Base-by-base conservation (phyloP, 2,113 vertebrate genomes). In the Neoarius graeffei region DNA sequence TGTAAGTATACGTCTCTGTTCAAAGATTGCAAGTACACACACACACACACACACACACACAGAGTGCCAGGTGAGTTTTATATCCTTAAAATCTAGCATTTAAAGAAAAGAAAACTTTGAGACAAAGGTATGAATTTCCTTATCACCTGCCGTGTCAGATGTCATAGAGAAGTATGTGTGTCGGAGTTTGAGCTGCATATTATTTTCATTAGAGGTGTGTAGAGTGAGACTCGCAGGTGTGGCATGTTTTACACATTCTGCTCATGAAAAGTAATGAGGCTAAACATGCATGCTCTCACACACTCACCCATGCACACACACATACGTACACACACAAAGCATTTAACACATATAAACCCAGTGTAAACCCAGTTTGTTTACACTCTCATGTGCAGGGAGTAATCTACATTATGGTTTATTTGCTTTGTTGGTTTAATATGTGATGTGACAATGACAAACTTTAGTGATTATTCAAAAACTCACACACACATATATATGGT, bases 121-220 rank as follows among this genome's bases (percentile, higher is more conserved):
- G 62, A 83, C 59, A 42, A 76, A 79, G 60, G 20, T 23, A 57
- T 71, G 76, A 87, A 64, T 86, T 85, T 89, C 59, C 69, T 77
- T 20, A 15, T 76, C 81, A 79, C 86, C 81, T 76, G 86, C 85
- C 17, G 64, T 81, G 56, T 87, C 67, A 74, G 86, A 83, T 83
- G 80, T 60, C 81, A 67, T 66, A 73, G 66, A 59, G 82, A 88
- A 11, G 87, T 66, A 54, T 83, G 85, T 19, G 69, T 89, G 85
- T 84, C 60, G 48, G 71, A 79, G 85, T 89, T 86, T 67, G 69
- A 76, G 79, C 86, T 91, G 88, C 86, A 89, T 88, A 88, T 90
- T 77, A 87, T 89, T 90, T 87, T 81, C 86, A 89, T 87, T 85
- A 84, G 81, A 88, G 88, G 86, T 91, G 85, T 74, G n/a, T 84